Conservation (phyloP, 2,797 vertebrate genomes). For the Chanos chanos region DNA sequence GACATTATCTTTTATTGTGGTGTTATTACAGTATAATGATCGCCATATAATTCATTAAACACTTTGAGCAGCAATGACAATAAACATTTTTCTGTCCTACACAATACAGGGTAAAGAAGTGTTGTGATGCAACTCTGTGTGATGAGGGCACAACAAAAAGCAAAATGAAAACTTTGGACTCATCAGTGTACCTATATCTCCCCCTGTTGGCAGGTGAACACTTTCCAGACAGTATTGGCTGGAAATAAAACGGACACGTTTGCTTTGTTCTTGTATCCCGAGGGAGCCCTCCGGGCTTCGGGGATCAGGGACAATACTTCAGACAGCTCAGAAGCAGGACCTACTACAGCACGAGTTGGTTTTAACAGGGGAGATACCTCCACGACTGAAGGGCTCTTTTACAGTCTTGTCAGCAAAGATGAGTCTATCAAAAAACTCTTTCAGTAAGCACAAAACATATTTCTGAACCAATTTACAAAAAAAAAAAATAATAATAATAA, state of each 20-base stretch:
- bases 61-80: no score
- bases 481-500: no score
- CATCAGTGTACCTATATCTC: no score
- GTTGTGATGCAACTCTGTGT: no score
- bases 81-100: no score
- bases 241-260: conserved; percentile 66
- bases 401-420: conserved; percentile 59
- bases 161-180: no score
- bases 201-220: conserved; percentile 65
- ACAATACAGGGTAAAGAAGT: no score
- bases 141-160: no score
- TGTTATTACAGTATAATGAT: no score
- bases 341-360: conserved; percentile 72
- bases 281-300: conserved; percentile 67
- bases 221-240: conserved; percentile 73
- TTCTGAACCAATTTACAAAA: no score
- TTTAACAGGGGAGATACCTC: conserved; percentile 72
- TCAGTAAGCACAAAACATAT: conserved; percentile 51
- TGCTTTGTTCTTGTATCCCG: conserved; percentile 72
- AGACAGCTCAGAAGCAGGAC: conserved; percentile 68
- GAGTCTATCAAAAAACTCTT: conserved; percentile 67
- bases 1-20: no score
- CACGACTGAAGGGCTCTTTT: conserved; percentile 60
- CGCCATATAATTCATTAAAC: no score
- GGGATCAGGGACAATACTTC: conserved; percentile 70